A percentile compares a stretch with the other conserved stretches of the same genome.
phyloP scores from a whole-genome alignment of 2,888 invertebrate species.

The Habroteleia sp. region DNA sequence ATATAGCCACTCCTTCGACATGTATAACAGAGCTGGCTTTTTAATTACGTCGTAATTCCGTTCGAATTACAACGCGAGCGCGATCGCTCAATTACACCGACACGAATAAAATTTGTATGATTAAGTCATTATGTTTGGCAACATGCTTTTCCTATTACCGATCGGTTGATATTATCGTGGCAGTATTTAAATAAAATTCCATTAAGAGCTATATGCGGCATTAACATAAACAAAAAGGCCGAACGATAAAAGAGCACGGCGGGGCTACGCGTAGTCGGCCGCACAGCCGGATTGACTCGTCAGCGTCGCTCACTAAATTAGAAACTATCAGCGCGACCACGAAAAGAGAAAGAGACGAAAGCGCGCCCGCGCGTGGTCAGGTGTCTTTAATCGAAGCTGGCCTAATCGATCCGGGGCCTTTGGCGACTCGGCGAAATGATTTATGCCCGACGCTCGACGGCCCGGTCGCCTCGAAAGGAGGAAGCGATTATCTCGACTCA shows the following conservation, averaged over 20 bases:
- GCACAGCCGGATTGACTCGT: conserved; percentile 43
- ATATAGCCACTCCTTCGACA: conserved; percentile 1
- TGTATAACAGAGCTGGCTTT: conserved; percentile 6
- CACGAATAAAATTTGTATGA: conserved; percentile 53
- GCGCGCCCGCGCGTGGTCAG: conserved; percentile 32
- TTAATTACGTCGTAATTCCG: conserved; percentile 36
- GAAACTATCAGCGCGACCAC: conserved; percentile 43
- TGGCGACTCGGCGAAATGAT: conserved; percentile 60
- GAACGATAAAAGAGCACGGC: conserved; percentile 11
- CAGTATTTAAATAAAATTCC: conserved; percentile 41
- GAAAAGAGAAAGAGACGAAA: conserved; percentile 31
- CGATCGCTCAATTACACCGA: conserved; percentile 45
- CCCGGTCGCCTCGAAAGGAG: conserved; percentile 39
- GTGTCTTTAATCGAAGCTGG: conserved; percentile 55
- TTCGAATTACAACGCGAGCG: conserved; percentile 13
- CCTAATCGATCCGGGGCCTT: conserved; percentile 57
- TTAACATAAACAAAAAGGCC: conserved; percentile 52
- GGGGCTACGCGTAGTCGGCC: conserved; percentile 25
- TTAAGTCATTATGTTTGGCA: conserved; percentile 50
- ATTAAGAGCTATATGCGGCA: conserved; percentile 20
- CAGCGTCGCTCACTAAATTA: conserved; percentile 55
- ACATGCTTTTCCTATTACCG: conserved; percentile 53
- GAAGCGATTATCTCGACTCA: conserved; percentile 49
- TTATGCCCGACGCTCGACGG: conserved; percentile 48
- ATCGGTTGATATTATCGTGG: conserved; percentile 18